Conservation (phyloP, 2,888 invertebrate species). For the Zygothrica quintamaculata region DNA sequence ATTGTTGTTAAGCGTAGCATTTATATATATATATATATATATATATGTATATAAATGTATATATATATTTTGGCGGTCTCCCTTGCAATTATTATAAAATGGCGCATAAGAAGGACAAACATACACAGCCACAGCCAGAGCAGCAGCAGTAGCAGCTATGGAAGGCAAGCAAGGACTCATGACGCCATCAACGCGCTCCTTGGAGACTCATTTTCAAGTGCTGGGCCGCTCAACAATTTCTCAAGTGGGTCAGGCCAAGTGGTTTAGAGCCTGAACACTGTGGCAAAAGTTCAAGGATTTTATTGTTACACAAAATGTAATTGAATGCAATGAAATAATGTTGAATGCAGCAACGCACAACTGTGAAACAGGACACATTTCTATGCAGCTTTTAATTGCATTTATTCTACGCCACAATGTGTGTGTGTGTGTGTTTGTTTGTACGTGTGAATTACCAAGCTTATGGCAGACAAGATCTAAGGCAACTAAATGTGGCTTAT, state of each 20-base stretch:
- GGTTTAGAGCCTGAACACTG: slow-evolving; percentile 33
- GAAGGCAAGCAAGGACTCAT: slow-evolving; percentile 50
- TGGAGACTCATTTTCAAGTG: slow-evolving; percentile 78
- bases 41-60: too few relatives aligned
- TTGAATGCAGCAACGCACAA: slow-evolving; percentile 26
- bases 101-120: slow-evolving; percentile 63
- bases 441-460: neutral
- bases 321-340: slow-evolving; percentile 72
- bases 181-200: slow-evolving; percentile 65
- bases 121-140: slow-evolving; percentile 12
- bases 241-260: slow-evolving; percentile 72
- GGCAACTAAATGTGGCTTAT: too few relatives aligned
- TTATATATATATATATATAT: too few relatives aligned
- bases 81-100: slow-evolving; percentile 76
- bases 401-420: slow-evolving; percentile 44
- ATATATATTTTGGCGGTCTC: slow-evolving; percentile 63
- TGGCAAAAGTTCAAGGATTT: slow-evolving; percentile 71
- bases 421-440: slow-evolving; percentile 1
- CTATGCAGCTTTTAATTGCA: slow-evolving; percentile 65
- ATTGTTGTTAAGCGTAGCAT: slow-evolving; percentile 62
- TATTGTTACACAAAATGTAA: slow-evolving; percentile 73
- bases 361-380: slow-evolving; percentile 27
- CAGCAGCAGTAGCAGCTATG: slow-evolving; percentile 13
- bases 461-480: too few relatives aligned
- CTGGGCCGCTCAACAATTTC: slow-evolving; percentile 61